These are phyloP conservation scores for Cecropterus lyciades DNA, from an alignment of 1,140 invertebrate species.

Conservation along the genomic window DNA sequence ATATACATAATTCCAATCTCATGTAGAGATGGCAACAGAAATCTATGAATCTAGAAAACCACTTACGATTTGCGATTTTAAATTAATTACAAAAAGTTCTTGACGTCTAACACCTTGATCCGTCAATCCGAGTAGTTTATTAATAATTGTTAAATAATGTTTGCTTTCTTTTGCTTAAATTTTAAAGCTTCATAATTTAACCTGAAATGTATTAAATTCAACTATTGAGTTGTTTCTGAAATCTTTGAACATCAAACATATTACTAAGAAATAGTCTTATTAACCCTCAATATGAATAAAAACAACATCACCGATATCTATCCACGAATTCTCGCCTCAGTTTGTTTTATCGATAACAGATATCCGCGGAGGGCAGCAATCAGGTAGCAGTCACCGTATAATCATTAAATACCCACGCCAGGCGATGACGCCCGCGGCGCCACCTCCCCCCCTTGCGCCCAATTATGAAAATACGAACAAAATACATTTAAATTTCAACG, in stretches of 20 bases:
- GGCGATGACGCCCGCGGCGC: constrained; percentile 76
- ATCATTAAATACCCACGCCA: constrained; percentile 83
- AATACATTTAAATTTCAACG: constrained; percentile 78
- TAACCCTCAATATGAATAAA: background rate
- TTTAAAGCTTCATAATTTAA: too few relatives aligned
- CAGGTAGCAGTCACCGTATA: constrained; percentile 84
- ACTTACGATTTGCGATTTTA: too few relatives aligned
- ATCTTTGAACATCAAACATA: background rate
- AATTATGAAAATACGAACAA: constrained; percentile 84
- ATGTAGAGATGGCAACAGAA: too few relatives aligned
- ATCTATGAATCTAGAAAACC: too few relatives aligned
- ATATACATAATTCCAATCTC: too few relatives aligned
- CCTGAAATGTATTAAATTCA: too few relatives aligned
- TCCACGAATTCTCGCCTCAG: constrained; percentile 41
- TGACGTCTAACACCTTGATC: too few relatives aligned
- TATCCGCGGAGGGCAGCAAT: constrained; percentile 71
- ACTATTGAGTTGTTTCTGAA: too few relatives aligned
- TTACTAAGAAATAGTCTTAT: background rate
- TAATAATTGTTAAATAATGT: too few relatives aligned
- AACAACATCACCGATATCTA: background rate
- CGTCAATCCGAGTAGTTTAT: too few relatives aligned
- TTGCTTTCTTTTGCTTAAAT: too few relatives aligned
- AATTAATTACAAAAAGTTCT: too few relatives aligned
- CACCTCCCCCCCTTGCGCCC: constrained; percentile 62
- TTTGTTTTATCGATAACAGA: constrained; percentile 73